Evolutionary conservation across 2,113 vertebrate species (phyloP), one percentile per base, ranked within the genome.

Genomic region (Athene cunicularia): DNA sequence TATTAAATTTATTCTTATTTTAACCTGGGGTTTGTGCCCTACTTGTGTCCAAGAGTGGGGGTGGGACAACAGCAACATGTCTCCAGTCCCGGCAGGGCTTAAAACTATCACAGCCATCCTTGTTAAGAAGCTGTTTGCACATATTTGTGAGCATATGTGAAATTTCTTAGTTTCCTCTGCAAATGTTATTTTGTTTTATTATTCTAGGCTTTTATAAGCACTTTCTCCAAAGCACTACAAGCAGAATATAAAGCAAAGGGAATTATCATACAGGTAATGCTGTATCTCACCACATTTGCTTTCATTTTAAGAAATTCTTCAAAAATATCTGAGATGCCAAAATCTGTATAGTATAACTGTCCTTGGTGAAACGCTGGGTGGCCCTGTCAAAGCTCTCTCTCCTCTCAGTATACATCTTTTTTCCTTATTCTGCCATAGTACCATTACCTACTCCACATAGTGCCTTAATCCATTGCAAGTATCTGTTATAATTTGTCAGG

Each of bases 141-240:
- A 15, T 49, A 27, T 26, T 71, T 85, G 13, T 37, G 26, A 87
- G 20, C 17, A 8, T 11, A 32, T 28, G 14, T 79, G 28, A 52
- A 82, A 84, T 20, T 37, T 45, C 8, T 10, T 27, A 1, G 1
- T 63, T 92, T 74, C 37, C 33, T 81, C 4, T 63, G n/a, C 12
- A 87, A 53, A 82, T 33, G 5, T 47, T 52, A 49, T 49, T 80
- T 80, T 3, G 9, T 32, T 56, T 90, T 64, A 13, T 80, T 47
- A 39, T 85, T 86, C 63, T 72, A 97, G 97, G 96, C 90, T 47
- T 98, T 99, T 97, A 94, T 99, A 95, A 97, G 98, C 30, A 98
- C 95, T n/a, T 98, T 99, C 96, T 99, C 99, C 90, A 98, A 98
- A 97, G 97, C 98, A 33, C 97, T 99, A 73, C 98, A 98, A 93